phyloP scores from a whole-genome alignment of 1,140 invertebrate species.

The Steinernema khuongi region DNA sequence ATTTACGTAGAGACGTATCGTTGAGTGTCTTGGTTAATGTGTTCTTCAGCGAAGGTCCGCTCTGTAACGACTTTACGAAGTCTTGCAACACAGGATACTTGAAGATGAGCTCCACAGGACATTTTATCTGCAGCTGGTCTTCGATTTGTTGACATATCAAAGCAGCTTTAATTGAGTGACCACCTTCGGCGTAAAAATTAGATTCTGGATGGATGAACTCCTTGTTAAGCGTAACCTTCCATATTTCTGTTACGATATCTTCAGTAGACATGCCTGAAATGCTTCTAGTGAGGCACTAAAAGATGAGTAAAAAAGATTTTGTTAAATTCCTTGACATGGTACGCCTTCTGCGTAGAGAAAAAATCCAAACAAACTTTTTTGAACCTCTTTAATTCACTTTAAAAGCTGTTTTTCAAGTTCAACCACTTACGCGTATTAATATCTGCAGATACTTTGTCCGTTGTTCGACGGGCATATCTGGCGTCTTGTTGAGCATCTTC shows the following conservation, averaged over 20 bases:
- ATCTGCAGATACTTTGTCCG: no score
- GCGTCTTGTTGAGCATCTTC: no score
- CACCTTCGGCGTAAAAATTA: slow-evolving; percentile 30
- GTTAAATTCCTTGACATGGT: no score
- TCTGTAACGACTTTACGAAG: neutral
- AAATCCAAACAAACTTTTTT: no score
- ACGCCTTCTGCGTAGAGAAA: no score
- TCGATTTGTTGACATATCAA: slow-evolving; percentile 16
- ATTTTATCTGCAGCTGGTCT: slow-evolving; percentile 7
- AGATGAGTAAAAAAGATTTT: no score
- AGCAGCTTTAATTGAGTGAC: slow-evolving; percentile 31
- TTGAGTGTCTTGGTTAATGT: neutral
- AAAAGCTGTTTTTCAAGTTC: no score
- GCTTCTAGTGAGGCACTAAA: no score
- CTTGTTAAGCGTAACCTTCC: neutral
- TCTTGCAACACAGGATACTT: neutral
- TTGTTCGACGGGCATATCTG: no score
- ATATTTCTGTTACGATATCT: neutral
- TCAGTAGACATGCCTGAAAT: neutral
- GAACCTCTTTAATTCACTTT: no score
- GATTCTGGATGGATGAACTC: neutral
- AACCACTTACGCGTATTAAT: no score
- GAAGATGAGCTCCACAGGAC: slow-evolving; percentile 24
- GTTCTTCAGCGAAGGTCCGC: neutral
- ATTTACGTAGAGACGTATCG: neutral